phyloP scores from a whole-genome alignment of 2,888 invertebrate species.

The Invenusta paracnida region DNA sequence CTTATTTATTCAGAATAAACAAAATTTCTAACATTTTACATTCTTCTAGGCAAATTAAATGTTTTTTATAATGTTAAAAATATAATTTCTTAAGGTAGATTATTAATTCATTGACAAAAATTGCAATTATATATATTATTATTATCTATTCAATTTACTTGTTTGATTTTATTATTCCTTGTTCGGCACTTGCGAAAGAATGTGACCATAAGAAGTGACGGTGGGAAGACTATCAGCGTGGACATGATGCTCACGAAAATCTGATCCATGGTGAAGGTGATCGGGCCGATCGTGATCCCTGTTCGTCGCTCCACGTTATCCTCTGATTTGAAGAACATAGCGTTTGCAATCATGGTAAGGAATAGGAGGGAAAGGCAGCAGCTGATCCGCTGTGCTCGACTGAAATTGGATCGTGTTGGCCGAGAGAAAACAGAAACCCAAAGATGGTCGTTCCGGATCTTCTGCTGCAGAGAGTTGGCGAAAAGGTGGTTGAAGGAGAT shows the following conservation, averaged over 20 bases:
- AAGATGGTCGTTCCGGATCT: slow-evolving; percentile 59
- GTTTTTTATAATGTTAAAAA: no score
- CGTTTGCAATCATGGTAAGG: slow-evolving; percentile 60
- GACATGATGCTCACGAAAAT: slow-evolving; percentile 56
- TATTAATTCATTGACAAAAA: no score
- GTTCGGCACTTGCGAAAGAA: no score
- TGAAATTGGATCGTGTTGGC: slow-evolving; percentile 57
- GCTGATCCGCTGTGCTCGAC: slow-evolving; percentile 59
- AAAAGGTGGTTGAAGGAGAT: slow-evolving; percentile 58
- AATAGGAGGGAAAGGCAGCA: slow-evolving; percentile 59
- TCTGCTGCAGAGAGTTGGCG: slow-evolving; percentile 56
- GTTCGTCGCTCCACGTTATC: slow-evolving; percentile 35
- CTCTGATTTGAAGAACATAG: slow-evolving; percentile 58
- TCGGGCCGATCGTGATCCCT: slow-evolving; percentile 43
- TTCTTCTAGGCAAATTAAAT: no score
- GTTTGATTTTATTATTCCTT: no score
- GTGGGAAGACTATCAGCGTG: slow-evolving; percentile 59
- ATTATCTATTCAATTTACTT: no score
- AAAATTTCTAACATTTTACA: no score
- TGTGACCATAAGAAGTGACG: no score
- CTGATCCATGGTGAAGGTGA: slow-evolving; percentile 20
- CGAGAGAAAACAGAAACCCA: slow-evolving; percentile 60
- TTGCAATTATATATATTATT: no score
- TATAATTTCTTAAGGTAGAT: no score
- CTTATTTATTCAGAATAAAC: no score